Evolutionary conservation across 2,797 vertebrate genomes (phyloP), one percentile per base, ranked within the genome.

Genomic region (Macropodus opercularis): DNA sequence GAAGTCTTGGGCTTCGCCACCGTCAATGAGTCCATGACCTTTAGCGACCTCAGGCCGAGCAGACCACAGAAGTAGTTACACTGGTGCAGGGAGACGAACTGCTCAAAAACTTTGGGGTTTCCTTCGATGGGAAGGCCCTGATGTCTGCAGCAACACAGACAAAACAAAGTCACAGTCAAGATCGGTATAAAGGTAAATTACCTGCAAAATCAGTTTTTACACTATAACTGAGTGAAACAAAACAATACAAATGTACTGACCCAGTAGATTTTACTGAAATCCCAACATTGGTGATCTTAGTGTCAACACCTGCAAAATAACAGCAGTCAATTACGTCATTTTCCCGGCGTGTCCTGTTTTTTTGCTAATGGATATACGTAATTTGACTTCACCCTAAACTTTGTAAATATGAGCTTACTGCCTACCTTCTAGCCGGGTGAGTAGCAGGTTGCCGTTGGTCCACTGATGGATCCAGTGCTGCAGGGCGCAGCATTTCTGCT

Each of bases 381-480:
- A n/a, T n/a, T 4, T 24, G 18, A 70, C 10, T 18, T 43, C 1
- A 44, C 32, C 15, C 31, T 13, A 26, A 13, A 35, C 22, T 48
- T 43, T 12, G 21, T 40, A 17, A 43, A 50, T 39, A 39, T 44
- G n/a, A 27, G 38, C 13, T 18, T 34, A 43, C 31, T 3, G 9
- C 53, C 46, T 91, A 98, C 97, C 96, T 92, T 97, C 95, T 50
- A 98, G 72, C 29, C 92, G 93, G 1, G 94, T 95, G 80, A 98
- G 91, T 0, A 98, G 88, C 79, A 98, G 92, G 81, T 96, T 96
- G 75, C 96, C 95, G 0, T 90, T 95, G 21, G 96, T 98, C 97
- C 97, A 98, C 85, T 96, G 95, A 74, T 94, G 94, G 52, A 98
- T 92, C 97, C 97, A 98, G 2, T 98, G 97, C 88, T 98, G 96